phyloP scores from a whole-genome alignment of 1,140 invertebrate genomes.

The Helicoverpa armigera region DNA sequence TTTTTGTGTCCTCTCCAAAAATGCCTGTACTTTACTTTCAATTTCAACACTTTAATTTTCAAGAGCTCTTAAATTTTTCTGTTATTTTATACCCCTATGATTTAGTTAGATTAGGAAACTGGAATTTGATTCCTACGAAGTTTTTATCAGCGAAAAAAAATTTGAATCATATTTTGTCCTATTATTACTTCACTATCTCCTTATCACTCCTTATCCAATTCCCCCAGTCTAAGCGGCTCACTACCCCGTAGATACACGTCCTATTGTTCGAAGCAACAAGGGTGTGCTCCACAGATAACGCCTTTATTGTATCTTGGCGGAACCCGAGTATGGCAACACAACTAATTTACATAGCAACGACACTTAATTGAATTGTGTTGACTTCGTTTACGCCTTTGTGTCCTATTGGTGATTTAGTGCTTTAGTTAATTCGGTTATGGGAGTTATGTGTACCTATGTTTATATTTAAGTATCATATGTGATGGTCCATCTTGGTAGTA shows the following conservation, averaged over 20 bases:
- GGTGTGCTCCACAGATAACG: conserved; percentile 45
- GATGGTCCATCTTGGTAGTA: no score
- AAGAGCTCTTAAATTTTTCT: no score
- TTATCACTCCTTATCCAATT: conserved; percentile 14
- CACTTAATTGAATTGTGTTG: conserved; percentile 46
- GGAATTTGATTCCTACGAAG: no score
- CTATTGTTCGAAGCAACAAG: conserved; percentile 47
- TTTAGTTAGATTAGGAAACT: no score
- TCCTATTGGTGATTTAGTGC: conserved; percentile 16
- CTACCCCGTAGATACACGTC: conserved; percentile 27
- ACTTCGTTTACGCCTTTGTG: conserved; percentile 41
- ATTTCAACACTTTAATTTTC: no score
- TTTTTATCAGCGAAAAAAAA: no score
- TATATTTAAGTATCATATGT: not conserved
- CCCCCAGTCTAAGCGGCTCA: conserved; percentile 3
- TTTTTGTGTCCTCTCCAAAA: no score
- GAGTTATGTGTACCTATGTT: not conserved
- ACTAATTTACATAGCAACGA: conserved; percentile 47
- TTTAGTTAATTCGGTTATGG: not conserved
- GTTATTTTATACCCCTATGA: no score
- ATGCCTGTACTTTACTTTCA: no score
- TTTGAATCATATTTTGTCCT: no score
- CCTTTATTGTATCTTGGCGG: conserved; percentile 50
- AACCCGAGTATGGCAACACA: conserved; percentile 30
- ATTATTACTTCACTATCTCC: not conserved